phyloP scores from a whole-genome alignment of 1,140 invertebrate genomes.

The honey bee (Apis mellifera) region DNA sequence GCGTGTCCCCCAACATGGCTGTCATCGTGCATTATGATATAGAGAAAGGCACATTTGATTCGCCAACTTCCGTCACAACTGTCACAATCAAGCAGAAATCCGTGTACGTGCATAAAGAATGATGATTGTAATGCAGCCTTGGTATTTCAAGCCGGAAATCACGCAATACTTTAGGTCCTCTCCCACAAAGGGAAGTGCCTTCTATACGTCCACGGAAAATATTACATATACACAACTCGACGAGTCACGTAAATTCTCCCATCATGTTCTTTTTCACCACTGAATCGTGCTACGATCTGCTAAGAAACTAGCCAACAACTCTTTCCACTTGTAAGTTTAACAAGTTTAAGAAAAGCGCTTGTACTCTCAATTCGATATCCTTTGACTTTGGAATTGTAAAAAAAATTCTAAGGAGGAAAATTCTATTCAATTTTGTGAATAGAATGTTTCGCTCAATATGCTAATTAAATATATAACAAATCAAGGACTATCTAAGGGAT shows the following conservation, averaged over 20 bases:
- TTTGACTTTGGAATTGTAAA: too few species aligned
- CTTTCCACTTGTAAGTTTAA: too few species aligned
- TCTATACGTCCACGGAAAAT: constrained; percentile 37
- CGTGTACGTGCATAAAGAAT: constrained; percentile 55
- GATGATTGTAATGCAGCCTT: constrained; percentile 61
- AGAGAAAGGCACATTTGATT: background rate
- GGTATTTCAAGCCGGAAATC: constrained; percentile 62
- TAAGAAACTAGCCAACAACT: too few species aligned
- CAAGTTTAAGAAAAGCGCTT: too few species aligned
- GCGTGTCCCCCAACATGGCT: too few species aligned
- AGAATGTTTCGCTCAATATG: too few species aligned
- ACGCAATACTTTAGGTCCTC: constrained; percentile 60
- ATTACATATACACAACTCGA: constrained; percentile 10
- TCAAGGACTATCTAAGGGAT: too few species aligned
- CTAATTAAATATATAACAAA: too few species aligned
- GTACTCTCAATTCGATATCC: too few species aligned
- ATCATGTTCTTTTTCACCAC: background rate
- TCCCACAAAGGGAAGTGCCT: constrained; percentile 47
- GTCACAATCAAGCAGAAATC: constrained; percentile 36
- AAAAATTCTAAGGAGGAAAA: too few species aligned
- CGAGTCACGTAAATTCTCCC: constrained; percentile 20
- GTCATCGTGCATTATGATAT: background rate
- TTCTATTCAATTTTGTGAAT: too few species aligned
- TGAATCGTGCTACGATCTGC: background rate
- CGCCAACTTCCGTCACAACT: constrained; percentile 50